Conservation (phyloP, 2,888 invertebrate genomes). For the Cephus sareptanus region DNA sequence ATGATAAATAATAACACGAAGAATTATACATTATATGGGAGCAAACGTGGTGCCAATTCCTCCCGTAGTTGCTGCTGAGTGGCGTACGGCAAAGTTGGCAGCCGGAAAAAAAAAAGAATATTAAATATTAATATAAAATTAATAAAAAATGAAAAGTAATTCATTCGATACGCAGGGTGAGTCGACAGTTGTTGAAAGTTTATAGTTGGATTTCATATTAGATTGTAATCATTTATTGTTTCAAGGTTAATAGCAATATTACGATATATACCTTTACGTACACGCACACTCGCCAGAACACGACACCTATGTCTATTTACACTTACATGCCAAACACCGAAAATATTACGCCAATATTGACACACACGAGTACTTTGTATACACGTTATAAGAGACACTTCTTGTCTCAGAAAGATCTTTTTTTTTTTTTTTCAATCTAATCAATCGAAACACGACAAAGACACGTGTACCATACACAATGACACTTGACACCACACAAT, state of each 20-base stretch:
- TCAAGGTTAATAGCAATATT: conserved; percentile 40
- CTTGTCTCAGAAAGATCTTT: background rate
- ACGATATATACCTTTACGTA: conserved; percentile 5
- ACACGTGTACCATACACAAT: background rate
- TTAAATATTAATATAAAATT: conserved; percentile 34
- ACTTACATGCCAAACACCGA: background rate
- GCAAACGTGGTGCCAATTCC: conserved; percentile 65
- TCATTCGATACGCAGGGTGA: conserved; percentile 53
- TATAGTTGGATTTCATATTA: conserved; percentile 62
- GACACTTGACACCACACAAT: background rate
- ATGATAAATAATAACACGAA: conserved; percentile 12
- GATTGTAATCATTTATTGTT: conserved; percentile 36
- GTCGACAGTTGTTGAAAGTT: conserved; percentile 58
- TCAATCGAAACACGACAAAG: conserved; percentile 9
- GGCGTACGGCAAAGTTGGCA: conserved; percentile 33
- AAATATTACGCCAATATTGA: conserved; percentile 5
- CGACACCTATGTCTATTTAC: background rate
- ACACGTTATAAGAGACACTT: background rate
- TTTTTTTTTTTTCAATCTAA: background rate
- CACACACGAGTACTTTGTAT: background rate
- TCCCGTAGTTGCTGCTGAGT: conserved; percentile 57
- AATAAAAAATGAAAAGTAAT: conserved; percentile 32
- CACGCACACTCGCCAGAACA: background rate
- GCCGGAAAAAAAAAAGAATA: conserved; percentile 37
- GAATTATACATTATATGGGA: conserved; percentile 43